These are phyloP conservation scores for Numida meleagris DNA, from an alignment of 2,113 vertebrate genomes.

Conservation along the genomic window DNA sequence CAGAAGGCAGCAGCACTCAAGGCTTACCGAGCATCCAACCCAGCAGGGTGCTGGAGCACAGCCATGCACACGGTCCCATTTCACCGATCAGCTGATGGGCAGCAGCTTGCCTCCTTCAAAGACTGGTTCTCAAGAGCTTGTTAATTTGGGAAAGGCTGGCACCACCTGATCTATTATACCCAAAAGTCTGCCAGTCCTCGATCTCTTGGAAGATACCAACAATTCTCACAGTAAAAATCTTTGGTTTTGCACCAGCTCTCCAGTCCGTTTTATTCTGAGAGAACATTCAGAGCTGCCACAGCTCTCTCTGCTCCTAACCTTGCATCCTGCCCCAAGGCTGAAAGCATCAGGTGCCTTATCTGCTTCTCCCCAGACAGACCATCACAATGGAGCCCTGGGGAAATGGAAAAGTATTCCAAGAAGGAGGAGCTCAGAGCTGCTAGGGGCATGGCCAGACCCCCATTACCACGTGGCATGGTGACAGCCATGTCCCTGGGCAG, in stretches of 20 bases:
- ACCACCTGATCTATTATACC: not conserved
- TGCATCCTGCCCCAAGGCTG: fast-evolving
- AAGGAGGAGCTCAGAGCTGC: not conserved
- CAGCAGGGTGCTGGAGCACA: not conserved
- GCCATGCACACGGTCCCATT: fast-evolving
- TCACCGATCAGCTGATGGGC: not conserved
- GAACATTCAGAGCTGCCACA: not conserved
- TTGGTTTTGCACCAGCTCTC: not conserved
- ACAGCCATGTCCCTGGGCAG: not conserved
- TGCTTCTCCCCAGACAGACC: not conserved
- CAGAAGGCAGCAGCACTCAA: not conserved
- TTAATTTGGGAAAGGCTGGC: not conserved
- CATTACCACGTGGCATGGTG: fast-evolving
- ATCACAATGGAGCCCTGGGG: fast-evolving
- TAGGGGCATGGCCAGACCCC: not conserved
- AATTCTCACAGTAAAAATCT: fast-evolving
- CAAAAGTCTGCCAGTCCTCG: not conserved
- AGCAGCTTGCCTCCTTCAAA: not conserved
- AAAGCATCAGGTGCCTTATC: not conserved
- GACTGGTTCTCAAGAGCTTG: not conserved
- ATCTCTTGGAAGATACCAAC: not conserved
- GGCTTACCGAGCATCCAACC: fast-evolving
- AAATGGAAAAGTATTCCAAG: not conserved
- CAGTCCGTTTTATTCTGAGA: not conserved
- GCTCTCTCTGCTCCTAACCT: not conserved